Percentiles rank a stretch among this genome's conserved stretches.
Evolutionary conservation across 2,888 invertebrate species (phyloP).

Genomic region (Lathronympha strigana): DNA sequence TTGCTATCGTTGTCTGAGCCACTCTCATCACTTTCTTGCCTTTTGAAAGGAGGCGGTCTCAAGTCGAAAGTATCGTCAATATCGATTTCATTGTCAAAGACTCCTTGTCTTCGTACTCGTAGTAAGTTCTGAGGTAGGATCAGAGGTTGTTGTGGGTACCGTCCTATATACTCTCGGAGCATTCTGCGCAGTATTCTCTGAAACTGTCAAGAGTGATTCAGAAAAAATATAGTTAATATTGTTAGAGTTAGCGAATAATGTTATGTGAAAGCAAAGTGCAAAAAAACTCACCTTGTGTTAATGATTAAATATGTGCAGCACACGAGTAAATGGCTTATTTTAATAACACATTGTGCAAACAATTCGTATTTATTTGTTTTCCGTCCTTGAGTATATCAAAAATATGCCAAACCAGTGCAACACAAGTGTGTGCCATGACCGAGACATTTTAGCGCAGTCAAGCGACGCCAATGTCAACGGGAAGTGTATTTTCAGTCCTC

Average conservation of each 20-base stretch:
- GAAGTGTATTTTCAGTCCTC: too few relatives aligned
- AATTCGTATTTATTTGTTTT: too few relatives aligned
- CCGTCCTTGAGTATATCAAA: background rate
- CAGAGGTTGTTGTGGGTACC: slow-evolving; percentile 41
- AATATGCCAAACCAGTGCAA: slow-evolving; percentile 14
- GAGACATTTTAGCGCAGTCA: slow-evolving; percentile 26
- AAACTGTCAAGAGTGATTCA: slow-evolving; percentile 30
- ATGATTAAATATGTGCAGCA: slow-evolving; percentile 1
- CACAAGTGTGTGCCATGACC: slow-evolving; percentile 13
- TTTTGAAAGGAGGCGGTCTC: slow-evolving; percentile 60
- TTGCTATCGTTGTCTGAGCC: slow-evolving; percentile 44
- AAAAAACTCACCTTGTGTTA: slow-evolving; percentile 19
- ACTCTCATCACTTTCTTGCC: slow-evolving; percentile 58
- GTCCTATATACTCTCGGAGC: slow-evolving; percentile 44
- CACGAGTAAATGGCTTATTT: background rate
- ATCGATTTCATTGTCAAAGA: slow-evolving; percentile 61
- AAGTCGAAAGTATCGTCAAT: slow-evolving; percentile 54
- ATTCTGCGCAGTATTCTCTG: slow-evolving; percentile 46
- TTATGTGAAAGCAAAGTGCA: slow-evolving; percentile 20
- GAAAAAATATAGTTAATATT: background rate
- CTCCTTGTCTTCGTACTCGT: slow-evolving; percentile 56
- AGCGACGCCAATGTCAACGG: slow-evolving; percentile 32
- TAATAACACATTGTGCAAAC: background rate
- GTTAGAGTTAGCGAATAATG: background rate
- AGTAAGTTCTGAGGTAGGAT: slow-evolving; percentile 32